Conservation (phyloP, 2,113 vertebrate species). For the Xyliphius kryptos region DNA sequence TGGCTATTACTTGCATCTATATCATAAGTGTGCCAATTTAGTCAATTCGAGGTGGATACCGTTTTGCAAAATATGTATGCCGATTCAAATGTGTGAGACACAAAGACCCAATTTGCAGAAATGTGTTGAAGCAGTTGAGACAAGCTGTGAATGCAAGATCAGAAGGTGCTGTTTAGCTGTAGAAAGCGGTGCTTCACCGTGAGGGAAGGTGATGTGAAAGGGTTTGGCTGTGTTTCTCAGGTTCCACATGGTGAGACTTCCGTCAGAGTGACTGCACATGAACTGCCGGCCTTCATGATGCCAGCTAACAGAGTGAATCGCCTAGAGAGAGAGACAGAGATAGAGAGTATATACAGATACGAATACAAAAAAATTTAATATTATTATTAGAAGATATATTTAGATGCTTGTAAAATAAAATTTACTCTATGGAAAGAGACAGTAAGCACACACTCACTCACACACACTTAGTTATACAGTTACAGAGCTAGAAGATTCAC, state of each 20-base stretch:
- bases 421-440: too few relatives aligned
- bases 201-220: slow-evolving; percentile 91
- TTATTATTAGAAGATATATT: too few relatives aligned
- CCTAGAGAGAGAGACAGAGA: too few relatives aligned
- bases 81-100: not conserved
- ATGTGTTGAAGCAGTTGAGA: slow-evolving; percentile 2
- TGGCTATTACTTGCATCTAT: not conserved
- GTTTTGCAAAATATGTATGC: not conserved
- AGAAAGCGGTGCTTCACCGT: slow-evolving; percentile 73
- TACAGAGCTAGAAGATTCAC: too few relatives aligned
- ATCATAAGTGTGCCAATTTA: not conserved
- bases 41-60: not conserved
- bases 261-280: slow-evolving; percentile 98
- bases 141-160: slow-evolving; percentile 10
- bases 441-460: too few relatives aligned
- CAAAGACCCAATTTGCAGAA: not conserved
- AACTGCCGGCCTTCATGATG: slow-evolving; percentile 97
- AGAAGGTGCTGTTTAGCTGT: not conserved
- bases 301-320: slow-evolving; percentile 95
- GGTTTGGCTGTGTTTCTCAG: slow-evolving; percentile 87
- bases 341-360: too few relatives aligned
- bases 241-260: slow-evolving; percentile 93
- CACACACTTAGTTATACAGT: too few relatives aligned
- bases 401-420: too few relatives aligned
- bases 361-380: too few relatives aligned